A percentile compares a stretch with the other conserved stretches of the same genome.
Conservation (phyloP, 2,113 vertebrate genomes). For the Pedetes capensis region DNA sequence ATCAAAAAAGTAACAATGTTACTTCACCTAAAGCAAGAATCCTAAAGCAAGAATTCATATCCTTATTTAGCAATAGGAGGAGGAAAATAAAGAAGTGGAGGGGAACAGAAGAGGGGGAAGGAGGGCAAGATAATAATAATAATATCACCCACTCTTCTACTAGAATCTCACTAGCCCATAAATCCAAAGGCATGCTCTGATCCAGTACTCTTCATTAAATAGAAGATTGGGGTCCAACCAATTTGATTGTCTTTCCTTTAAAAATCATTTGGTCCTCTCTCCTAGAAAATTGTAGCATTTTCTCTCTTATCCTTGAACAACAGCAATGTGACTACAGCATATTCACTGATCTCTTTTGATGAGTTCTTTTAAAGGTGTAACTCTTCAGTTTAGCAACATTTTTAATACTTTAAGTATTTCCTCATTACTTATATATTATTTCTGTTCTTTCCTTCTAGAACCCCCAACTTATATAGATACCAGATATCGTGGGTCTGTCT, state of each 20-base stretch:
- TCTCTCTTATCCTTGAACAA: background rate
- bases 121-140: background rate
- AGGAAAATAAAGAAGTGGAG: background rate
- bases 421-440: background rate
- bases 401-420: constrained; percentile 3
- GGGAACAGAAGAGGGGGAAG: background rate
- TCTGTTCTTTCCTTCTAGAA: background rate
- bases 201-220: constrained; percentile 6
- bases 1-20: background rate
- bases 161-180: constrained; percentile 1
- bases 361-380: background rate
- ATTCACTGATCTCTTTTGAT: background rate
- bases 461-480: background rate
- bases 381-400: background rate
- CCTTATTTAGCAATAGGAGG: background rate
- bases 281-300: background rate
- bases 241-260: background rate
- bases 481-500: background rate
- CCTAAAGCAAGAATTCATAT: background rate
- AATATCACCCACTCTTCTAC: background rate
- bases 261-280: background rate
- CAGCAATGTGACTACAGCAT: background rate
- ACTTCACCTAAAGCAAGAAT: background rate
- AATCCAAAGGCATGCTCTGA: constrained; percentile 3
- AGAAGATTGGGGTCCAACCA: background rate